Conservation (phyloP, 1,140 invertebrate species). For the Telenomus remus region DNA sequence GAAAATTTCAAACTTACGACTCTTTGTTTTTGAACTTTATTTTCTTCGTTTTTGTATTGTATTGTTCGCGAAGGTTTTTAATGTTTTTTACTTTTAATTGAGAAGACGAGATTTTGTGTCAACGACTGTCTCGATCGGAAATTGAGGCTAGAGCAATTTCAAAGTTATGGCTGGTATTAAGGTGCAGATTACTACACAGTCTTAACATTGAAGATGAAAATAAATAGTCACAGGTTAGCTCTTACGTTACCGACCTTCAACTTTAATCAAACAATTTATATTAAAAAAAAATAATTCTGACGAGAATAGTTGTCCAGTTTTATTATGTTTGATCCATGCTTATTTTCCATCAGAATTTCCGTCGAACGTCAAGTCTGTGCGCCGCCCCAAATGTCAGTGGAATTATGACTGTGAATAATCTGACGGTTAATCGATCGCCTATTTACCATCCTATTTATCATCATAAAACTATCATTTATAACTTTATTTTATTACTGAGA, state of each 20-base stretch:
- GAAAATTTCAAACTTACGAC: too few species aligned
- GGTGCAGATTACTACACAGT: conserved; percentile 34
- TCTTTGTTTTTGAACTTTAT: too few species aligned
- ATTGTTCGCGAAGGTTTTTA: too few species aligned
- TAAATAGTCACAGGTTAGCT: conserved; percentile 17
- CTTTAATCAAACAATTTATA: conserved; percentile 38
- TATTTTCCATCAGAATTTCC: not conserved
- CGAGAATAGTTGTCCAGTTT: not conserved
- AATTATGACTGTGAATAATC: not conserved
- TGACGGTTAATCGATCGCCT: not conserved
- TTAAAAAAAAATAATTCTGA: conserved; percentile 23
- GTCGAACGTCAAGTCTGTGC: not conserved
- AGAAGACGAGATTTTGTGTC: not conserved
- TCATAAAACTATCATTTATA: too few species aligned
- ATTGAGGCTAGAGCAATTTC: conserved; percentile 46
- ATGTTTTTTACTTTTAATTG: not conserved
- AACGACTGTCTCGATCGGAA: conserved; percentile 14
- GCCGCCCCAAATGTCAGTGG: not conserved
- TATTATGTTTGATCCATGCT: not conserved
- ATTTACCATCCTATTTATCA: too few species aligned
- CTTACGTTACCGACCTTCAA: conserved; percentile 41
- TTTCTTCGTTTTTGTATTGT: too few species aligned
- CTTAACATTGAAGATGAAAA: conserved; percentile 25
- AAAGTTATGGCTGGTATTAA: conserved; percentile 48
- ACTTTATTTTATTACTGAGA: too few species aligned